phyloP scores from a whole-genome alignment of 2,113 vertebrate genomes.

The Axis porcinus region DNA sequence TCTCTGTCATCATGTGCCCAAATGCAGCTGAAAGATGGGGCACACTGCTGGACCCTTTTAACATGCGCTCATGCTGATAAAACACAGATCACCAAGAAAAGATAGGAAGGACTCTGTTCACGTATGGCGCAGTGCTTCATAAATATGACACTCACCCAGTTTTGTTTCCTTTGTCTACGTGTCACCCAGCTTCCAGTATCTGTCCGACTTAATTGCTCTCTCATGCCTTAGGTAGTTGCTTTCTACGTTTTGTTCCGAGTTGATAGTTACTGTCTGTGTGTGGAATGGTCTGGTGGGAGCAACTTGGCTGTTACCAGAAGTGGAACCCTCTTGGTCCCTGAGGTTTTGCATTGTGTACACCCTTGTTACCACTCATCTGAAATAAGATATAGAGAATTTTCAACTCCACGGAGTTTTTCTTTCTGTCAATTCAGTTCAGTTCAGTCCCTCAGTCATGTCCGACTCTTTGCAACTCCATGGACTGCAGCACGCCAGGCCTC shows the following conservation, averaged over 20 bases:
- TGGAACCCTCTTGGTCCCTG: not conserved
- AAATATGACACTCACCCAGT: not conserved
- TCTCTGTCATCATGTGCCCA: not conserved
- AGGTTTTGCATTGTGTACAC: not conserved
- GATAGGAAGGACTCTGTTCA: not conserved
- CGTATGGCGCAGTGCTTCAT: not conserved
- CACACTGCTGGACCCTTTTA: not conserved
- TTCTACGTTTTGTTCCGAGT: not conserved
- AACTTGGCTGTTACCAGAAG: not conserved
- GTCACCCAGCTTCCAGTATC: not conserved
- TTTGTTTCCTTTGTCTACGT: not conserved
- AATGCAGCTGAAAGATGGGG: not conserved
- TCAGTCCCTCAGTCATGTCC: rapidly evolving
- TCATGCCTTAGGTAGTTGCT: not conserved
- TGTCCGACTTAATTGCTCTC: not conserved
- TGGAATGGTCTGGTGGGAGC: not conserved
- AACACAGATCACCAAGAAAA: not conserved
- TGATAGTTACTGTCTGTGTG: not conserved
- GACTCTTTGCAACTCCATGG: not conserved
- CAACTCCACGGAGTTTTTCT: not conserved
- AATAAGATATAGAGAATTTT: not conserved
- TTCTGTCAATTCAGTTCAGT: not conserved
- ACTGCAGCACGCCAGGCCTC: not conserved
- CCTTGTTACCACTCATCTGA: not conserved
- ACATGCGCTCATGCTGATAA: rapidly evolving